Conservation (phyloP, 2,113 vertebrate species). For the Cyprinodon brontotheroides region DNA sequence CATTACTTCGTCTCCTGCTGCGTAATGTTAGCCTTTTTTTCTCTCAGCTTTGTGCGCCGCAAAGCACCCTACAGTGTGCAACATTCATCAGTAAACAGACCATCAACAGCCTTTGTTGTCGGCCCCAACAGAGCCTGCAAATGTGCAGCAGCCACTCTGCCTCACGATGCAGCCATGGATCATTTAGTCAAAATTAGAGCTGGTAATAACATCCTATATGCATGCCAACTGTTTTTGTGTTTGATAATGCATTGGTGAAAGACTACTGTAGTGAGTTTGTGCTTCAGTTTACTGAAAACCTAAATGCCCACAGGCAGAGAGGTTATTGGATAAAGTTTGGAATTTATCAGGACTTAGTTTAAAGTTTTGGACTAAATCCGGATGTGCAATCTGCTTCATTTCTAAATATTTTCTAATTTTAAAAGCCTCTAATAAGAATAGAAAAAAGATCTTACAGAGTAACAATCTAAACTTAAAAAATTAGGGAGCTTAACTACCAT, state of each 20-base stretch:
- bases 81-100: conserved; percentile 41
- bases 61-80: conserved; percentile 19
- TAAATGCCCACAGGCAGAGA: neutral
- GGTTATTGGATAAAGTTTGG: neutral
- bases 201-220: conserved; percentile 24
- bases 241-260: conserved; percentile 29
- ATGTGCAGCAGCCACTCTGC: conserved; percentile 13
- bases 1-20: conserved; percentile 52
- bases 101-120: conserved; percentile 44
- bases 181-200: conserved; percentile 37
- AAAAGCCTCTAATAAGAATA: neutral
- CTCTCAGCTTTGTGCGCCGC: conserved; percentile 27
- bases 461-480: neutral
- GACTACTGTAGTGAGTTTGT: neutral
- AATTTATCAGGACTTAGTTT: neutral
- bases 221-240: conserved; percentile 18
- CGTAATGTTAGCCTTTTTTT: conserved; percentile 69
- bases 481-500: neutral
- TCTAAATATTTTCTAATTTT: conserved; percentile 1
- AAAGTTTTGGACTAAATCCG: neutral
- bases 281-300: neutral
- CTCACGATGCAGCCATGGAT: conserved; percentile 29
- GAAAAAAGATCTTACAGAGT: neutral
- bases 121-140: conserved; percentile 35
- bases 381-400: neutral